phyloP scores from a whole-genome alignment of 2,113 vertebrate species.

The Heterocephalus glaber region DNA sequence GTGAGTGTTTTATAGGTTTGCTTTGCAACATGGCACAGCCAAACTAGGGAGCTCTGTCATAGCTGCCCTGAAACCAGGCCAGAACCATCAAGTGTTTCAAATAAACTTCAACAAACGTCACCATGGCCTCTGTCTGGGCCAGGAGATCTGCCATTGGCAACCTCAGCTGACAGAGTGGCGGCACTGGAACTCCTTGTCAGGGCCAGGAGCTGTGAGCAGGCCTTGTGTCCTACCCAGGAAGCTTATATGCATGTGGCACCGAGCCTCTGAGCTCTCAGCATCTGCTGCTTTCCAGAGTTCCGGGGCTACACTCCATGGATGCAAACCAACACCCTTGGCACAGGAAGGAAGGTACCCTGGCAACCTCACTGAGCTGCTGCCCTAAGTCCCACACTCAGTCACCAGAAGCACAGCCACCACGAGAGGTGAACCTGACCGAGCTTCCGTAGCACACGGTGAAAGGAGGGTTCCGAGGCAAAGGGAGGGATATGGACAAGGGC shows the following conservation, averaged over 20 bases:
- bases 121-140: not conserved
- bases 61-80: conserved; percentile 50
- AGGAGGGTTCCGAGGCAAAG: not conserved
- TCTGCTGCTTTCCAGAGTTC: not conserved
- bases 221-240: conserved; percentile 27
- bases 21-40: conserved; percentile 32
- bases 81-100: conserved; percentile 61
- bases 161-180: not conserved
- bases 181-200: not conserved
- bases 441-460: rapidly evolving
- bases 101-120: conserved; percentile 62
- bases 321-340: not conserved
- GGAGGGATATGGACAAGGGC: not conserved
- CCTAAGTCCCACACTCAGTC: not conserved
- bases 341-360: not conserved
- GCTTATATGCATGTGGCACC: not conserved
- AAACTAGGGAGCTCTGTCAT: not conserved
- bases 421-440: not conserved
- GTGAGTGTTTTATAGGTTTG: conserved; percentile 54
- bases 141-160: conserved; percentile 50
- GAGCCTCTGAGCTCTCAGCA: not conserved
- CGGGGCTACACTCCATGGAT: not conserved
- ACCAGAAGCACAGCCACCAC: not conserved
- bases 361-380: not conserved
- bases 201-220: not conserved